Base-by-base conservation (phyloP, 2,888 invertebrate genomes). In the Pyrrhosoma nymphula region DNA sequence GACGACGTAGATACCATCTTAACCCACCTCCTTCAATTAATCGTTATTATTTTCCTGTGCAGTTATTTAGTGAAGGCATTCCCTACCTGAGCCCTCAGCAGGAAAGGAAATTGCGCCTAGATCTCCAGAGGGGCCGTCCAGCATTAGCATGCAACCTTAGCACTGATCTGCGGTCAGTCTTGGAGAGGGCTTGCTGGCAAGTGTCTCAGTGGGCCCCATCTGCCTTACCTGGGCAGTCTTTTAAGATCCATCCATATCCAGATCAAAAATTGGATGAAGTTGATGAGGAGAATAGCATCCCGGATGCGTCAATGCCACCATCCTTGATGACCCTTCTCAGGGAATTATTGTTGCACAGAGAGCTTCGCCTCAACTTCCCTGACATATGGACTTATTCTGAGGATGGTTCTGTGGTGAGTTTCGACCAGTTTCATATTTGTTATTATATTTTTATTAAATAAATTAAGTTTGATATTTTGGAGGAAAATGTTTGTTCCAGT, bases 31-130 rank as follows among this genome's bases (percentile, higher is more conserved):
- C 69, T 69, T 26, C n/a, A n/a, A n/a, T 69, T 69, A 60, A 10
- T 20, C 60, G 1, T 35, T 18, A 35, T 16, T 95, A 95, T 95
- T 63, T 95, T 55, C 95, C 95, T 96, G 97, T 97, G 88, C 97
- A 98, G 98, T 98, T 98, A 96, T 97, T 97, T 35, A 98, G 98
- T 96, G 97, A 98, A 96, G 98, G 98, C 14, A 97, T 98, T 95
- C 97, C 98, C 4, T 98, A 97, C 96, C 96, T 98, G 47, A 98
- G 98, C 96, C 97, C 93, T 69, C 63, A 93, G 69, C 93, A 93
- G n/a, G 93, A 93, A 75, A 93, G 93, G 16, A 93, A 69, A 47
- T 63, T 93, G 4, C 93, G 93, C 20, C 69, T 93, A 16, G 93
- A 93, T 47, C 69, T 93, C 26, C 63, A 93, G 75, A 35, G 93